phyloP scores from a whole-genome alignment of 1,140 invertebrate genomes.

The Parasteatoda tepidariorum region DNA sequence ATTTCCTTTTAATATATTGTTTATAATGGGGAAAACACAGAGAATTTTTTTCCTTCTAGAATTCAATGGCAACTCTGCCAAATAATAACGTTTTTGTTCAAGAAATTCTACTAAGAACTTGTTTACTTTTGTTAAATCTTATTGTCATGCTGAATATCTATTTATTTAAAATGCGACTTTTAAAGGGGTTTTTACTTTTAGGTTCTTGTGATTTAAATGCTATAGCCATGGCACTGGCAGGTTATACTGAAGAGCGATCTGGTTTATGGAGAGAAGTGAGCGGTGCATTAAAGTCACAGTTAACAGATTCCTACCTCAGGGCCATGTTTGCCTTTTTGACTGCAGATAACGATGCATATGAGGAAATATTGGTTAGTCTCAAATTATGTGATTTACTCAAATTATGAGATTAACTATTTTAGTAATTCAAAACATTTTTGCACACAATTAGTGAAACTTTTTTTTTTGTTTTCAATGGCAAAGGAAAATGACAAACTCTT shows the following conservation, averaged over 20 bases:
- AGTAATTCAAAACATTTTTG: no score
- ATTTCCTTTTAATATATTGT: no score
- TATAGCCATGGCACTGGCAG: conserved; percentile 91
- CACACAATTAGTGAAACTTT: not conserved
- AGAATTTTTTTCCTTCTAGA: no score
- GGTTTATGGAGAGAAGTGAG: conserved; percentile 87
- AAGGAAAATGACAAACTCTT: not conserved
- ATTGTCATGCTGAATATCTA: no score
- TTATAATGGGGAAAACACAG: no score
- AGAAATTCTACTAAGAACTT: no score
- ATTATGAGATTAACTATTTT: not conserved
- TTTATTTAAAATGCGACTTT: no score
- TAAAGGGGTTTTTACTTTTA: no score
- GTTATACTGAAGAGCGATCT: conserved; percentile 70
- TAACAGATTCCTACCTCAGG: conserved; percentile 89
- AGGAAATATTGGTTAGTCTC: conserved; percentile 78
- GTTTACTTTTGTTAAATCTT: no score
- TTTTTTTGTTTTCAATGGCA: not conserved
- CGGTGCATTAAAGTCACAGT: conserved; percentile 75
- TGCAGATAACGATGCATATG: conserved; percentile 74
- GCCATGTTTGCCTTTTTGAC: conserved; percentile 93
- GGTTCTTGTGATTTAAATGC: conserved; percentile 69
- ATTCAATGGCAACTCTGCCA: no score
- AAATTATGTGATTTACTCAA: not conserved
- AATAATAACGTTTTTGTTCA: no score